A percentile compares a stretch with the other conserved stretches of the same genome.
phyloP scores from a whole-genome alignment of 2,888 invertebrate genomes.

The Chymomyza amoena region DNA sequence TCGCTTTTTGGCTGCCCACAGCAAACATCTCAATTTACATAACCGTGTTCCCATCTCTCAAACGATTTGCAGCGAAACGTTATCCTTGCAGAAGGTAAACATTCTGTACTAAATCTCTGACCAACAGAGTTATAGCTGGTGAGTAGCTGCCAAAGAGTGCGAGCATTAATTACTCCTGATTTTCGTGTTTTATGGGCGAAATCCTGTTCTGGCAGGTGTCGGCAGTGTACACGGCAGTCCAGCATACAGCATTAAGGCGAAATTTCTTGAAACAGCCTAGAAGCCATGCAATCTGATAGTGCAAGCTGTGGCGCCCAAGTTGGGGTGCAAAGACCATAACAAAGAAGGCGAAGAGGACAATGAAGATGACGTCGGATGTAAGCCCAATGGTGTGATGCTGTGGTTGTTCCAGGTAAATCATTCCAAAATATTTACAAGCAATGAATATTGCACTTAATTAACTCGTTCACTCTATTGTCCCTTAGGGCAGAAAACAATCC shows the following conservation, averaged over 20 bases:
- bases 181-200: constrained; percentile 62
- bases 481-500: too few species aligned
- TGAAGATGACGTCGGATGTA: constrained; percentile 13
- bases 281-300: constrained; percentile 68
- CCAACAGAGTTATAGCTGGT: constrained; percentile 83
- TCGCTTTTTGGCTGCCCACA: constrained; percentile 62
- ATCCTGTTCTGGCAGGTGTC: constrained; percentile 82
- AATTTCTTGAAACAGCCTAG: constrained; percentile 69
- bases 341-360: too few species aligned
- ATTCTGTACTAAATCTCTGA: constrained; percentile 85
- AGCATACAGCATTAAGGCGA: constrained; percentile 54
- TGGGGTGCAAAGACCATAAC: constrained; percentile 21
- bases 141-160: constrained; percentile 37
- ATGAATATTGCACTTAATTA: too few species aligned
- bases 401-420: constrained; percentile 35
- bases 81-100: constrained; percentile 86
- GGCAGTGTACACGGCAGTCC: constrained; percentile 84
- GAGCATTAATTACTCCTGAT: constrained; percentile 41
- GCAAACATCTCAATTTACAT: constrained; percentile 87
- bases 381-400: constrained; percentile 35
- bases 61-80: constrained; percentile 87
- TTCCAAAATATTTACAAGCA: not conserved
- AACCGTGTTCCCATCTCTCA: constrained; percentile 87
- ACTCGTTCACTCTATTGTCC: too few species aligned
- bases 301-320: constrained; percentile 56